Base-by-base conservation (phyloP, 2,797 vertebrate species). In the Heteromormyrus szaboi region DNA sequence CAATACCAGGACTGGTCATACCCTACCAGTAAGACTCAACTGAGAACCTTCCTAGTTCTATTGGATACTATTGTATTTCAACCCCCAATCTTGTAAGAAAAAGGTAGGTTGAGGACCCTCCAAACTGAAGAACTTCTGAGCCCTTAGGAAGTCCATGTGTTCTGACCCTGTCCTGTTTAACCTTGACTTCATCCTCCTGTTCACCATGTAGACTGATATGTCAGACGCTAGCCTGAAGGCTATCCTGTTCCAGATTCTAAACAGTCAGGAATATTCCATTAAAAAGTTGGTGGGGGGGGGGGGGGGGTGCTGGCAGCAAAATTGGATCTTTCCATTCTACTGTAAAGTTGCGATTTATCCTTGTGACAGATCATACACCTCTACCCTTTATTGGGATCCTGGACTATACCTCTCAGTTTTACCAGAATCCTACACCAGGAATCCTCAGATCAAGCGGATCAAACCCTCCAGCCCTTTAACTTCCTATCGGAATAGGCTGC, bases 171-270 rank as follows among this genome's bases (percentile, higher is more conserved):
- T 81, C 37, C 76, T 81, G 7, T 46, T 81, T 81, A 44, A 81
- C 5, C 76, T 81, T n/a, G 41, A 81, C 76, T n/a, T 46, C 37
- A 46, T 44, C 72, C 7, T 46, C 37, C 76, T 46, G 17, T 81
- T 46, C 41, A 46, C 41, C 76, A 81, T 81, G 76, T n/a, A 22
- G 76, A 81, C 76, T 81, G 76, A 81, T 81, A 19, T 81, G 41
- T 81, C 41, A 81, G 76, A 81, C 1, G 7, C 7, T 46, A 81
- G 76, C 76, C 76, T 81, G 76, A 81, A 46, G 41, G 41, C 14
- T 81, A 81, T 14, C 76, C 41, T 81, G 76, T 81, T 81, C 76
- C 76, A 81, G 37, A 81, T 81, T 81, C 37, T 79, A 46, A 81
- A 81, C 76, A 46, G 76, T 22, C 33, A 81, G 41, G 76, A n/a